Evolutionary conservation across 1,140 invertebrate genomes (phyloP).

Genomic region (Heliothis subflexa): DNA sequence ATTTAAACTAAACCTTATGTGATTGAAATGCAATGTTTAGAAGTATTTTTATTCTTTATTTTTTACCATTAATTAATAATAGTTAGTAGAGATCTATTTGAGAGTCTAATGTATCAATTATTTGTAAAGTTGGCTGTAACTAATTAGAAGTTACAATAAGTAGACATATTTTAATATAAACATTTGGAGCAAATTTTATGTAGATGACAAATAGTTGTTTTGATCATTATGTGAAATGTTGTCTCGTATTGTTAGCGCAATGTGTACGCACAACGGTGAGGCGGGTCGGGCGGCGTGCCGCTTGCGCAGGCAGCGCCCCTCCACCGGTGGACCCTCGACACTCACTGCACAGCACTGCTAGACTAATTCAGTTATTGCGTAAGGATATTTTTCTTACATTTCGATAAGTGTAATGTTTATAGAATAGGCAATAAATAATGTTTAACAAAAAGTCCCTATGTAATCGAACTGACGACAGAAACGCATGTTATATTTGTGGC

Average conservation of each 20-base stretch:
- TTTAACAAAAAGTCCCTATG: slow-evolving; percentile 85
- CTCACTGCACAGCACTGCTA: slow-evolving; percentile 85
- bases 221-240: slow-evolving; percentile 85
- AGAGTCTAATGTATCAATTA: slow-evolving; percentile 87
- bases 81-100: slow-evolving; percentile 86
- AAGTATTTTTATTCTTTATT: slow-evolving; percentile 86
- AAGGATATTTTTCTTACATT: slow-evolving; percentile 85
- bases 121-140: slow-evolving; percentile 86
- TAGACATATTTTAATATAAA: slow-evolving; percentile 86
- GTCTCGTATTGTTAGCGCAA: slow-evolving; percentile 80
- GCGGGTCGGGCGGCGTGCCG: slow-evolving; percentile 61
- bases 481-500: slow-evolving; percentile 86
- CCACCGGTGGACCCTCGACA: slow-evolving; percentile 65
- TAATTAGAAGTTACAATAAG: slow-evolving; percentile 86
- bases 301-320: slow-evolving; percentile 43
- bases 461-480: slow-evolving; percentile 86
- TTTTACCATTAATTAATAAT: slow-evolving; percentile 85
- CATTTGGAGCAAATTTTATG: slow-evolving; percentile 86
- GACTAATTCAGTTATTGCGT: slow-evolving; percentile 83
- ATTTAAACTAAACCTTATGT: slow-evolving; percentile 86
- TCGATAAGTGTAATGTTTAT: slow-evolving; percentile 82
- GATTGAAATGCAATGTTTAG: slow-evolving; percentile 87
- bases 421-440: slow-evolving; percentile 83
- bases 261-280: slow-evolving; percentile 81
- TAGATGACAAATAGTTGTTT: slow-evolving; percentile 85